phyloP scores from a whole-genome alignment of 1,140 invertebrate genomes.

The Eumaeus atala region DNA sequence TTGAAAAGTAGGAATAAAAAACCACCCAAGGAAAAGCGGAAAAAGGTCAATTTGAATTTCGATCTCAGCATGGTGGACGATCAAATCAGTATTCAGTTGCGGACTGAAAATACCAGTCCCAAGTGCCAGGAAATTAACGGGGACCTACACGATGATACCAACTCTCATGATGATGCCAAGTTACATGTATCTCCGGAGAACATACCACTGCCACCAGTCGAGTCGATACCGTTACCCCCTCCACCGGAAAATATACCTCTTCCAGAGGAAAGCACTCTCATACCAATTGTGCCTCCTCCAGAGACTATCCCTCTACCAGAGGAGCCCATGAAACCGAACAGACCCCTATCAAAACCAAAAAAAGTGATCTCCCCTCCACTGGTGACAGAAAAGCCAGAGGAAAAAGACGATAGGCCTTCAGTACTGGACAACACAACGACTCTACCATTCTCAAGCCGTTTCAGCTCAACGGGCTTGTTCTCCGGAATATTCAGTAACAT shows the following conservation, averaged over 20 bases:
- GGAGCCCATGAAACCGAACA: slow-evolving; percentile 41
- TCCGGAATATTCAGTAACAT: slow-evolving; percentile 66
- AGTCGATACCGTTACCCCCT: slow-evolving; percentile 50
- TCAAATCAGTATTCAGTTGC: slow-evolving; percentile 68
- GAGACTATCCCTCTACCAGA: slow-evolving; percentile 58
- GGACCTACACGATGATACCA: slow-evolving; percentile 48
- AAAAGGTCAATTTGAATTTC: slow-evolving; percentile 72
- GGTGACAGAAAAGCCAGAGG: slow-evolving; percentile 24
- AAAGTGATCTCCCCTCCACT: slow-evolving; percentile 13
- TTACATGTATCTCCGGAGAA: slow-evolving; percentile 54
- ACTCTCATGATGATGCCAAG: slow-evolving; percentile 41
- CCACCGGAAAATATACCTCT: slow-evolving; percentile 57
- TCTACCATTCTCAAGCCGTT: slow-evolving; percentile 52
- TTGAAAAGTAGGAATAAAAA: slow-evolving; percentile 77
- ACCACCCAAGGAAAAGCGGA: slow-evolving; percentile 69
- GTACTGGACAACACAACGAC: slow-evolving; percentile 34
- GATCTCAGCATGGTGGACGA: slow-evolving; percentile 72
- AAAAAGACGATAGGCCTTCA: slow-evolving; percentile 40
- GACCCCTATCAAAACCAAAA: slow-evolving; percentile 12
- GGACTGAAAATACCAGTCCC: slow-evolving; percentile 47
- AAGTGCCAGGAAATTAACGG: slow-evolving; percentile 50
- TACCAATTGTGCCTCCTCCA: slow-evolving; percentile 39
- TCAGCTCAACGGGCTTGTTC: slow-evolving; percentile 60
- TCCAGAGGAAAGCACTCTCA: slow-evolving; percentile 51
- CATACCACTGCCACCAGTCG: slow-evolving; percentile 58